These are phyloP conservation scores for Phaedon cochleariae DNA, from an alignment of 2,888 invertebrate genomes.

Conservation along the genomic window DNA sequence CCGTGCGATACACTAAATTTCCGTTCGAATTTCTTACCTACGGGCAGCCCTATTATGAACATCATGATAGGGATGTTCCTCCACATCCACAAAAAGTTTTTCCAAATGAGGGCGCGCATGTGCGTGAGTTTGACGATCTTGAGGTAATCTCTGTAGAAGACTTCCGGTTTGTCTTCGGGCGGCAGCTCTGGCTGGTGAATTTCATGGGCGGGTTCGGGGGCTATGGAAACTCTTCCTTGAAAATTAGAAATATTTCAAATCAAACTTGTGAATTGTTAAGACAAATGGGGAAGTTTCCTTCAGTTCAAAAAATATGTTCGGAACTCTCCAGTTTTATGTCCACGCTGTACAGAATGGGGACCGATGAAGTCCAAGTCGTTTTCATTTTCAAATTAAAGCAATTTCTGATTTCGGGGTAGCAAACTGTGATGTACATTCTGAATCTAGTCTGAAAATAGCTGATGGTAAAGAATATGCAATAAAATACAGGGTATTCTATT, in stretches of 20 bases:
- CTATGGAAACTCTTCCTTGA: slow-evolving; percentile 66
- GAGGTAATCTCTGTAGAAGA: slow-evolving; percentile 64
- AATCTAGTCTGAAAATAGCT: too few relatives aligned
- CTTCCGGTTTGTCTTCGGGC: slow-evolving; percentile 69
- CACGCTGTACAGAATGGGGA: too few relatives aligned
- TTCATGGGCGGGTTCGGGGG: slow-evolving; percentile 61
- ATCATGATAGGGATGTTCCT: slow-evolving; percentile 83
- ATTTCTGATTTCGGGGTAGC: too few relatives aligned
- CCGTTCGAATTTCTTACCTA: slow-evolving; percentile 65
- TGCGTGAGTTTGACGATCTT: slow-evolving; percentile 75
- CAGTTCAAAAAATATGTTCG: too few relatives aligned
- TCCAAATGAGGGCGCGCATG: slow-evolving; percentile 86
- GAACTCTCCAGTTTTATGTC: too few relatives aligned
- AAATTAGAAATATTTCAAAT: slow-evolving; percentile 7
- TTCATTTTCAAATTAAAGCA: too few relatives aligned
- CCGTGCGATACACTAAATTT: not conserved
- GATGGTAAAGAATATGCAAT: too few relatives aligned
- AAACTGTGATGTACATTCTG: too few relatives aligned
- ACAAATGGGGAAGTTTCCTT: too few relatives aligned
- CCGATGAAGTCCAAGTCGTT: too few relatives aligned
- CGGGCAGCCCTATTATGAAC: slow-evolving; percentile 86
- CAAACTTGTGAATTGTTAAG: not conserved
- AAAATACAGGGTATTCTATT: too few relatives aligned
- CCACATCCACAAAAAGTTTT: slow-evolving; percentile 87
- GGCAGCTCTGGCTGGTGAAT: slow-evolving; percentile 69